Evolutionary conservation across 2,888 invertebrate genomes (phyloP), one percentile per base, ranked within the genome.

Genomic region (Meta bourneti): DNA sequence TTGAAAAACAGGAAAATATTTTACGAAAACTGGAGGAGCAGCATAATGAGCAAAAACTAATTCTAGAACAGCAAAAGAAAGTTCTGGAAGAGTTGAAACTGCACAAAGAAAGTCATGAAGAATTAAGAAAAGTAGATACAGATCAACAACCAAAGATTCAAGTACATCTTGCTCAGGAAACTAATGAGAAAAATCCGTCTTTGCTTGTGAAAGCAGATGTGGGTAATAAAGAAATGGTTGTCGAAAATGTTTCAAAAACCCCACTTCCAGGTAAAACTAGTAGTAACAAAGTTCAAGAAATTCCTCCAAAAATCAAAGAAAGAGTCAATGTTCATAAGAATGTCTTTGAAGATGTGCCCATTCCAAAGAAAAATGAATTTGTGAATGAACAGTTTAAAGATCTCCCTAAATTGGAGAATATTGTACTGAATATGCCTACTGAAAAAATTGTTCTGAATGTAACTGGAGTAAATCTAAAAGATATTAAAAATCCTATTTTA

Each of bases 11-110:
- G 88, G 95, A 95, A 92, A 95, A 96, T 93, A 94, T 97, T 11
- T 95, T 96, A 61, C 96, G 96, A 94, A 96, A 96, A 20, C 95
- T 97, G 34, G 96, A 97, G 94, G 96, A 96, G 94, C 96, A 97
- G 93, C 96, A 96, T 90, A 95, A 96, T 94, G 96, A 96, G 94
- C 96, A 97, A 94, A 96, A 96, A 94, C 96, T 97, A 94, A 95
- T 97, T 92, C 95, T 97, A 61, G 96, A 96, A 93, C 96, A 97
- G 94, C 96, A 97, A 94, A 96, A 96, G 93, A 95, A 96, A 94
- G 95, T 97, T 91, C 94, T 97, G 78, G 95, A 96, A 93, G 96
- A 96, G 94, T 95, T 97, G 48, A 96, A 96, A 89, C 95, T 96
- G 93, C 96, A 96, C 92, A 94, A 94, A 78, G 94, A 94, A 51